Base-by-base conservation (phyloP, 2,113 vertebrate genomes). In the Pipra filicauda region DNA sequence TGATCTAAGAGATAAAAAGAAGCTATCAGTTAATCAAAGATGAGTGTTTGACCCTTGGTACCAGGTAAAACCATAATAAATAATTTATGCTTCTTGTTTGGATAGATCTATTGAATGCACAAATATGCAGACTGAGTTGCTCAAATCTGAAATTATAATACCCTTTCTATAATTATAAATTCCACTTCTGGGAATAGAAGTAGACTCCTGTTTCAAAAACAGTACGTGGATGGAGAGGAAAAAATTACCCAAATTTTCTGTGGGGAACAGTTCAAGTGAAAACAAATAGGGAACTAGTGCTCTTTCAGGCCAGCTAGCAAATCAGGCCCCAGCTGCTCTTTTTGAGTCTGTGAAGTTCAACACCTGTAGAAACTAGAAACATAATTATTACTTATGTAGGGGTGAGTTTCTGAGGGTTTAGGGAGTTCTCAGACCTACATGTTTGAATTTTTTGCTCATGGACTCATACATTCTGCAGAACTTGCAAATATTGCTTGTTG, bases 121-220 rank as follows among this genome's bases (percentile, higher is more conserved):
- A 77, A 83, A 82, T n/a, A 72, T 46, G 59, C 26, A 85, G 71
- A 76, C 11, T 16, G 20, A 51, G n/a, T 71, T 85, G 23, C 37
- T 93, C 31, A 90, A 93, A 93, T 95, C 64, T 94, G 48, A 95
- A 93, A 90, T 92, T 92, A 75, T 84, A 93, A 89, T 84, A 35
- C 3, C 7, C 2, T 67, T 84, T 88, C 74, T 71, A 57, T 41
- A 93, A 67, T 91, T 51, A 86, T 21, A 20, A 76, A 83, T 93
- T 67, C 51, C 23, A 57, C 75, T 86, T 90, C 17, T 44, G 79
- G 48, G 75, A 88, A 83, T 77, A 90, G 67, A 85, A 64, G 5
- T 61, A 83, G 30, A 52, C 4, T 87, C 5, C 20, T 88, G 31
- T 61, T 92, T 87, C 62, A 72, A 21, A 91, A 89, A 75, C 15